A percentile compares a stretch with the other conserved stretches of the same genome.
These are phyloP conservation scores for Artemia sp. DNA, from an alignment of 2,888 invertebrate species.

Conservation along the genomic window DNA sequence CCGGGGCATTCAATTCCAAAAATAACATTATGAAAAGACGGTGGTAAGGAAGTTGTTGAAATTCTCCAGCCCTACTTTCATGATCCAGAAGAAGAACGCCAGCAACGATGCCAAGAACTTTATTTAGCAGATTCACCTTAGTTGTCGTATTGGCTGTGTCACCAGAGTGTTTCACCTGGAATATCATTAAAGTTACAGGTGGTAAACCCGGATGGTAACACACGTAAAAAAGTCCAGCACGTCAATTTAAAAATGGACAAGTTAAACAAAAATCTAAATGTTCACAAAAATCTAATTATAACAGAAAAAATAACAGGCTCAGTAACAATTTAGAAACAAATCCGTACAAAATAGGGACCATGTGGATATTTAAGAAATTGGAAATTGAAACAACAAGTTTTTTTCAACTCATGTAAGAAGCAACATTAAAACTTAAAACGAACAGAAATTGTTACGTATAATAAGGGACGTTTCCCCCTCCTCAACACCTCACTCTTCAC, in stretches of 20 bases:
- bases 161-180: conserved; percentile 78
- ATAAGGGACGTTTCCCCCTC: too few relatives aligned
- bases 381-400: too few relatives aligned
- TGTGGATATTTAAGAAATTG: too few relatives aligned
- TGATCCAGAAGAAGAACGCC: conserved; percentile 92
- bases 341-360: too few relatives aligned
- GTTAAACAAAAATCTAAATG: conserved; percentile 23
- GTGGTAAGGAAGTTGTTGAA: conserved; percentile 95
- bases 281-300: too few relatives aligned
- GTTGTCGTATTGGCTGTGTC: conserved; percentile 80
- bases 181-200: conserved; percentile 75
- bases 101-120: conserved; percentile 80
- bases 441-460: too few relatives aligned
- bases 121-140: conserved; percentile 88
- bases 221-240: not conserved
- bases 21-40: conserved; percentile 90
- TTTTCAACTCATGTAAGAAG: too few relatives aligned
- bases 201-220: conserved; percentile 91
- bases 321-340: too few relatives aligned
- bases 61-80: conserved; percentile 68
- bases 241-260: too few relatives aligned
- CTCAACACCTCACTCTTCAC: too few relatives aligned
- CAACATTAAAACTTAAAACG: too few relatives aligned
- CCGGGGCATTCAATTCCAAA: conserved; percentile 83
- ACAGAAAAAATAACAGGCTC: too few relatives aligned